Conservation (phyloP, 2,888 invertebrate species). For the Noctua janthe region DNA sequence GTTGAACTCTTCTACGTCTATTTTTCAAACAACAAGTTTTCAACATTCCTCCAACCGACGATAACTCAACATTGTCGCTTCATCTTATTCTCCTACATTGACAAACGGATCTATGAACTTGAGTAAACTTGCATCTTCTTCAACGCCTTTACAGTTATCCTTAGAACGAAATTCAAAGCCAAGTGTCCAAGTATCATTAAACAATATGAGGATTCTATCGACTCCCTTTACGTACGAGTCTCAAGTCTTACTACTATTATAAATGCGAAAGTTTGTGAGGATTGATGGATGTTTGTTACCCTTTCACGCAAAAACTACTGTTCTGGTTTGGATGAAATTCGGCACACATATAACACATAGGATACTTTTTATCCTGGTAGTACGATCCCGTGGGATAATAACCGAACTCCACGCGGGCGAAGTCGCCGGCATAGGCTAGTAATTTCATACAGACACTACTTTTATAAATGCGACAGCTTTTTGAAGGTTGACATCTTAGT, state of each 20-base stretch:
- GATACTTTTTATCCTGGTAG: not conserved
- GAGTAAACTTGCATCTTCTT: constrained; percentile 16
- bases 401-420: not conserved
- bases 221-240: constrained; percentile 18
- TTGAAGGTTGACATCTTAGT: not conserved
- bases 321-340: not conserved
- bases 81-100: constrained; percentile 23
- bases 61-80: constrained; percentile 14
- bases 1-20: constrained; percentile 5
- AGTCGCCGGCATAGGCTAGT: not conserved
- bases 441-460: not conserved
- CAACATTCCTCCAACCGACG: constrained; percentile 17
- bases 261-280: not conserved
- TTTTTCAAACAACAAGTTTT: constrained; percentile 15
- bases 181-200: constrained; percentile 40
- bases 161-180: constrained; percentile 26
- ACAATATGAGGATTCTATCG: constrained; percentile 42
- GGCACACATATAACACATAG: not conserved
- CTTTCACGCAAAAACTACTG: not conserved
- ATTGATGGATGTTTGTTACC: not conserved
- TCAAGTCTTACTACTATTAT: constrained; percentile 32
- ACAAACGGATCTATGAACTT: constrained; percentile 29
- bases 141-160: not conserved
- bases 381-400: not conserved
- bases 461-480: not conserved